Conservation (phyloP, 64 coral and sea anemone genomes). For the Cladopsammia gracilis region DNA sequence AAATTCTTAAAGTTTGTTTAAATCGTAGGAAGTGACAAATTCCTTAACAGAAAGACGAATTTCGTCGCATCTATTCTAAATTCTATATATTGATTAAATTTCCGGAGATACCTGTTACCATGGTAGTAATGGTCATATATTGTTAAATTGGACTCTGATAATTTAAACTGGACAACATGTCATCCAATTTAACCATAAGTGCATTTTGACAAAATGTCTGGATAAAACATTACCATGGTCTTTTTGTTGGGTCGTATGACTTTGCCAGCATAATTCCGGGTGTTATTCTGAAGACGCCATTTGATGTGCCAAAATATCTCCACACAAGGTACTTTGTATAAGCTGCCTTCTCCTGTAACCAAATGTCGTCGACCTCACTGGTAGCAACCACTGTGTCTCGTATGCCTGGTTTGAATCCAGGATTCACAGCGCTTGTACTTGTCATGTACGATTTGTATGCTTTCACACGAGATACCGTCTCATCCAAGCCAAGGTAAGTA, state of each 20-base stretch:
- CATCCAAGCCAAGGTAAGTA: slow-evolving; percentile 37
- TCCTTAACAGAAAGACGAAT: too few relatives aligned
- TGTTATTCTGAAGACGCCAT: slow-evolving; percentile 57
- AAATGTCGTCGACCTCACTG: slow-evolving; percentile 44
- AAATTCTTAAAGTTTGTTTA: too few relatives aligned
- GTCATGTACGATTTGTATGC: slow-evolving; percentile 20
- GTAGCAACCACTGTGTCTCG: slow-evolving; percentile 50
- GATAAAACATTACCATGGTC: slow-evolving; percentile 82
- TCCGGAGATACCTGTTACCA: too few relatives aligned
- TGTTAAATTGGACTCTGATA: too few relatives aligned
- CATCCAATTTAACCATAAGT: too few relatives aligned
- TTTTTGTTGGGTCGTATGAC: slow-evolving; percentile 66
- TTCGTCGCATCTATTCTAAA: too few relatives aligned
- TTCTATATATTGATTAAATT: too few relatives aligned
- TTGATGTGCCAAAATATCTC: slow-evolving; percentile 59
- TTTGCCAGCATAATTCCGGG: too few relatives aligned
- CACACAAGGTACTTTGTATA: slow-evolving; percentile 59
- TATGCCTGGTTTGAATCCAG: slow-evolving; percentile 53
- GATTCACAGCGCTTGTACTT: background rate
- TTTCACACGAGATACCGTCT: slow-evolving; percentile 4
- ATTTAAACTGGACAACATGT: too few relatives aligned
- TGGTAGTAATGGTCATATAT: too few relatives aligned
- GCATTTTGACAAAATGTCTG: too few relatives aligned
- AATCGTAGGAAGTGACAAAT: too few relatives aligned
- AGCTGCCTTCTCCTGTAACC: slow-evolving; percentile 3